Evolutionary conservation across 2,888 invertebrate genomes (phyloP).

Genomic region (Platypus cylindrus): DNA sequence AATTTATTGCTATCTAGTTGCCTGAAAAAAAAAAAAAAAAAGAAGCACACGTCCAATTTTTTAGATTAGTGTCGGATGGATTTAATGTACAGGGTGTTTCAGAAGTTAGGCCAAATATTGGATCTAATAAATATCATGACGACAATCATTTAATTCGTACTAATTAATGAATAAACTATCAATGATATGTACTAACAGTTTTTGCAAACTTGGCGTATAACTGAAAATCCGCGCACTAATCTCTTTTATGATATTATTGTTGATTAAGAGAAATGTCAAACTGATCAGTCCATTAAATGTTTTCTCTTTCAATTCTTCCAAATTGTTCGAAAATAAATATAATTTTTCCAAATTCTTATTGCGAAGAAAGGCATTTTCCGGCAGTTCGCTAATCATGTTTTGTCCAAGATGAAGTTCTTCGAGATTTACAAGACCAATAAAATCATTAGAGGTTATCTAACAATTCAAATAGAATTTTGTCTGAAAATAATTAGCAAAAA

Average conservation of each 20-base stretch:
- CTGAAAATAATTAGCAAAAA: slow-evolving; percentile 1
- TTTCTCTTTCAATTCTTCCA: slow-evolving; percentile 47
- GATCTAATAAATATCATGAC: too few species aligned
- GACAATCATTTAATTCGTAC: too few species aligned
- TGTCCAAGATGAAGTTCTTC: slow-evolving; percentile 56
- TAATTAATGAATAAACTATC: too few species aligned
- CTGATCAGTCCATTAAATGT: slow-evolving; percentile 51
- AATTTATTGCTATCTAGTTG: slow-evolving; percentile 65
- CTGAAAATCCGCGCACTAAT: slow-evolving; percentile 52
- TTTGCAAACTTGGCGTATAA: slow-evolving; percentile 50
- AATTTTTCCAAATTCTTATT: slow-evolving; percentile 49
- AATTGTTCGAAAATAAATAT: slow-evolving; percentile 54
- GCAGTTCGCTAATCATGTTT: slow-evolving; percentile 46
- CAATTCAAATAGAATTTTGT: slow-evolving; percentile 3
- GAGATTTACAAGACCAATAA: slow-evolving; percentile 41
- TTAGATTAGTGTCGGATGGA: too few species aligned
- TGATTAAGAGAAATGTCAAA: slow-evolving; percentile 52
- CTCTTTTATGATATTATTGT: slow-evolving; percentile 54
- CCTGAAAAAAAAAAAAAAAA: slow-evolving; percentile 42
- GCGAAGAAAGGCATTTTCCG: slow-evolving; percentile 46
- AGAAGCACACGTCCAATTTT: too few species aligned
- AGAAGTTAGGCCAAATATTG: too few species aligned
- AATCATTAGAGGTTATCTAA: slow-evolving; percentile 33
- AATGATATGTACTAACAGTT: slow-evolving; percentile 49
- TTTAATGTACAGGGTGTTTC: too few species aligned